Evolutionary conservation across 2,888 invertebrate species (phyloP).

Genomic region (Rhorus exstirpatorius): DNA sequence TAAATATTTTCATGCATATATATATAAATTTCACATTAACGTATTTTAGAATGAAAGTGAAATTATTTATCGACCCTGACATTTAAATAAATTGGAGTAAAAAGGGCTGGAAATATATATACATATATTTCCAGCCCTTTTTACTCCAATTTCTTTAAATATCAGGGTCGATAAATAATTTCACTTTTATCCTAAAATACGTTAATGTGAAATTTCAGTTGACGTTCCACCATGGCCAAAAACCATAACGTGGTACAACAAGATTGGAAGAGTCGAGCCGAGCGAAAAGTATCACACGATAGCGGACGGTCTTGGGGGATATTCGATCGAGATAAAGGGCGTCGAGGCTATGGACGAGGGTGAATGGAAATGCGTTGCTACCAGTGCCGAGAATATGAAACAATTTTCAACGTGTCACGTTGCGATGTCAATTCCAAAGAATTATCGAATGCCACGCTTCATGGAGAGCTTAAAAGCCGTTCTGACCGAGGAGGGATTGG

Average conservation of each 20-base stretch:
- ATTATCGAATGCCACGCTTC: constrained; percentile 95
- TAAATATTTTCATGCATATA: too few species aligned
- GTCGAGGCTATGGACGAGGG: constrained; percentile 94
- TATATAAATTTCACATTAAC: constrained; percentile 51
- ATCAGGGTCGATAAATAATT: neutral
- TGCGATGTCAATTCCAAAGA: constrained; percentile 94
- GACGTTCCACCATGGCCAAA: constrained; percentile 95
- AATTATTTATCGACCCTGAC: neutral
- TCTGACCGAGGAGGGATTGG: constrained; percentile 95
- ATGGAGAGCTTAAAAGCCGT: constrained; percentile 96
- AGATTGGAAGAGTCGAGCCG: constrained; percentile 92
- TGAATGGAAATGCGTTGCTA: constrained; percentile 96
- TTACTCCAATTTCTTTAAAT: neutral
- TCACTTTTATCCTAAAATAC: neutral
- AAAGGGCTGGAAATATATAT: neutral
- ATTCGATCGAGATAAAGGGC: constrained; percentile 91
- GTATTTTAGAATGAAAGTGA: neutral
- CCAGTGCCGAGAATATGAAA: constrained; percentile 91
- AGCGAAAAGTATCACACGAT: constrained; percentile 91
- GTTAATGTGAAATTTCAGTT: constrained; percentile 85
- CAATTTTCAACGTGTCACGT: constrained; percentile 92
- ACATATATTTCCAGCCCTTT: neutral
- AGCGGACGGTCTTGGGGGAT: constrained; percentile 94
- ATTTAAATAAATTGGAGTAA: neutral
- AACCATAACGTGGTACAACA: constrained; percentile 94